A percentile compares a stretch with the other conserved stretches of the same genome.
phyloP scores from a whole-genome alignment of 64 coral and sea anemone species.

The Hydrozoanthus tunicans region DNA sequence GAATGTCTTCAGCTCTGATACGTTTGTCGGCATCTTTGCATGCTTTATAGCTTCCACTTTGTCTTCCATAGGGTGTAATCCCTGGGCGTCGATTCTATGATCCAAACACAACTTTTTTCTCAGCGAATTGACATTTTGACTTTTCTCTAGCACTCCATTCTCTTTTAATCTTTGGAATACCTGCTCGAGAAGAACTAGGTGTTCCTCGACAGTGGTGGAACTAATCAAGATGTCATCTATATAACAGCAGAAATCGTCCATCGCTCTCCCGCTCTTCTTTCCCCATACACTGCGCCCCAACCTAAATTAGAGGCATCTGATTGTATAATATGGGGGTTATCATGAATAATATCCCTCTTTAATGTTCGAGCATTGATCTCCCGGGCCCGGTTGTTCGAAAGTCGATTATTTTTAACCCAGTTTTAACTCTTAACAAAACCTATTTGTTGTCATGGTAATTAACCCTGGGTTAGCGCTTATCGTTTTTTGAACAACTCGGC shows the following conservation, averaged over 20 bases:
- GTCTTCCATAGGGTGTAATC: no score
- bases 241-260: slow-evolving; percentile 9
- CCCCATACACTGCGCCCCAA: slow-evolving; percentile 20
- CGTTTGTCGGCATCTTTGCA: neutral
- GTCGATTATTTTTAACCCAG: no score
- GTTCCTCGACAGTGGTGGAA: neutral
- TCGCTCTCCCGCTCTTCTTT: slow-evolving; percentile 25
- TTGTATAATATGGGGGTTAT: slow-evolving; percentile 41
- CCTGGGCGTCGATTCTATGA: no score
- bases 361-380: neutral
- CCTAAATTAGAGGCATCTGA: slow-evolving; percentile 60
- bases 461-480: no score
- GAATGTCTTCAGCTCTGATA: no score
- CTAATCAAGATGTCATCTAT: neutral
- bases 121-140: neutral
- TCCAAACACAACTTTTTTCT: no score
- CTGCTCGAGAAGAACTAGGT: neutral
- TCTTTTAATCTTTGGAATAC: neutral
- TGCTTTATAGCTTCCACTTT: neutral
- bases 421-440: no score
- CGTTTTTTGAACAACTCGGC: no score
- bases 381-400: no score
- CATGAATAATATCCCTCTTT: neutral
- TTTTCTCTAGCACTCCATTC: neutral
- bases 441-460: no score